These are phyloP conservation scores for Leptinotarsa lineolata DNA, from an alignment of 1,140 invertebrate species.

Conservation along the genomic window DNA sequence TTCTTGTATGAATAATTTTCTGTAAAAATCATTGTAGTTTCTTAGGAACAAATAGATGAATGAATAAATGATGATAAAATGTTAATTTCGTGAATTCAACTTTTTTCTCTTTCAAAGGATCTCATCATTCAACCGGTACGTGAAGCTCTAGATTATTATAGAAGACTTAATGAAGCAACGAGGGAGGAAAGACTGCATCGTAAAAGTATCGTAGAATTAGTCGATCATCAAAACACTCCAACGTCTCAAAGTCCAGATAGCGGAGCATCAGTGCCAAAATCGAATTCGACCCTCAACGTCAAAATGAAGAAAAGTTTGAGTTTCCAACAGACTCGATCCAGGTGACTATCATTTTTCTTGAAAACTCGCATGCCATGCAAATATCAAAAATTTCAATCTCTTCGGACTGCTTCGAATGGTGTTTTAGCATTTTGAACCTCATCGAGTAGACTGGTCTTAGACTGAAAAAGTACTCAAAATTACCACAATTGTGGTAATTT, in stretches of 20 bases:
- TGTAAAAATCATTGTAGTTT: no score
- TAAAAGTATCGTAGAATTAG: slow-evolving; percentile 62
- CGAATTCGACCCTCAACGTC: slow-evolving; percentile 61
- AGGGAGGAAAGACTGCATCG: slow-evolving; percentile 66
- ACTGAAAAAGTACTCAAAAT: no score
- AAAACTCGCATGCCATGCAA: no score
- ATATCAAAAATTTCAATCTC: no score
- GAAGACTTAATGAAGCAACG: slow-evolving; percentile 67
- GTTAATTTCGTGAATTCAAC: no score
- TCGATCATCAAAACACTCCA: slow-evolving; percentile 49
- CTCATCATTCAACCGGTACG: slow-evolving; percentile 62
- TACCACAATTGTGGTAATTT: no score
- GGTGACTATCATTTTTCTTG: slow-evolving; percentile 37
- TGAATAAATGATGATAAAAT: no score
- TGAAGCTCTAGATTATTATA: slow-evolving; percentile 65
- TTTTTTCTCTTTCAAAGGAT: slow-evolving; percentile 48
- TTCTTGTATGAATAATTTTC: no score
- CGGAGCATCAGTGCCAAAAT: slow-evolving; percentile 57
- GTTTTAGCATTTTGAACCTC: no score
- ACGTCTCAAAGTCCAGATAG: slow-evolving; percentile 51
- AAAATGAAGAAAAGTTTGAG: slow-evolving; percentile 57
- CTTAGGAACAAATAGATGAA: no score
- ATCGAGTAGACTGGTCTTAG: no score
- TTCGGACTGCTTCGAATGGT: no score
- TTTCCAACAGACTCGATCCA: slow-evolving; percentile 52